Evolutionary conservation across 2,797 vertebrate genomes (phyloP).

Genomic region (Monodelphis domestica): DNA sequence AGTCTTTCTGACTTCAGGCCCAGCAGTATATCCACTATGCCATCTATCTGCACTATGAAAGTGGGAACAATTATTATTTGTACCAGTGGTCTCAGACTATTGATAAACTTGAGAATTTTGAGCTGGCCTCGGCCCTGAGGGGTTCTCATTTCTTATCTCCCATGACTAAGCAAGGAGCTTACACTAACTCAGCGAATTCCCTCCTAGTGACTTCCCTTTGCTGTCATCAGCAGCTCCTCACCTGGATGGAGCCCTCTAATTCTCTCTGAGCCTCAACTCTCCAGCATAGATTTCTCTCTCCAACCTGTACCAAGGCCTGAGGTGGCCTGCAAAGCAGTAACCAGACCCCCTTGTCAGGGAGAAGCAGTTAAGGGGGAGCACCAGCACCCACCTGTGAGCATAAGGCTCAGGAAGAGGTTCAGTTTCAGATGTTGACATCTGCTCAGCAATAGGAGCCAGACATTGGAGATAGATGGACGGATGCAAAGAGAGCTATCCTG

Average conservation of each 20-base stretch:
- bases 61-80: background rate
- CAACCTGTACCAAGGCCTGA: background rate
- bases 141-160: background rate
- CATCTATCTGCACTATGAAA: no score
- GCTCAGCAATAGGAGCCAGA: background rate
- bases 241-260: no score
- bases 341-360: fast-evolving
- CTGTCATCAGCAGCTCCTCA: background rate
- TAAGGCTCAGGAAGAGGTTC: background rate
- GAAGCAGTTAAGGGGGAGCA: background rate
- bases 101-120: background rate
- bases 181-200: background rate
- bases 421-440: background rate
- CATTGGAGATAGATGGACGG: background rate
- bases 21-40: no score
- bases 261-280: background rate
- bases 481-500: background rate
- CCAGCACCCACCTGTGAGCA: background rate
- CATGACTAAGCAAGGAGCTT: background rate
- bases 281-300: background rate
- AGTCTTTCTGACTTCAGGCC: no score
- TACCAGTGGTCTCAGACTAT: background rate
- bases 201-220: background rate
- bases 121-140: background rate
- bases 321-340: fast-evolving